These are phyloP conservation scores for Willisornis vidua DNA, from an alignment of 2,113 vertebrate species.

Conservation along the genomic window DNA sequence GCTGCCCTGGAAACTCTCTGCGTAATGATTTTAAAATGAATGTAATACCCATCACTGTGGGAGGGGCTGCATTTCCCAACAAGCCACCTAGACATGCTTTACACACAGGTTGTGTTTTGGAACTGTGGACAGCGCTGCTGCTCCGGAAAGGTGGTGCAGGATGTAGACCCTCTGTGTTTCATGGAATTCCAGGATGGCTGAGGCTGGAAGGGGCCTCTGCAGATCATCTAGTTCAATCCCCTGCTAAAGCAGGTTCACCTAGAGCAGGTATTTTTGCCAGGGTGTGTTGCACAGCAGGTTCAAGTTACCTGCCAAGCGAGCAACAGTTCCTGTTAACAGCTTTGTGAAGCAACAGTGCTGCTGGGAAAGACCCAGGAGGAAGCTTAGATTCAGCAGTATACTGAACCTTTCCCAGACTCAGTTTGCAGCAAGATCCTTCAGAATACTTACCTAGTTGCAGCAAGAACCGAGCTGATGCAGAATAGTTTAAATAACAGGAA, in stretches of 20 bases:
- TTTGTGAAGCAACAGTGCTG: neutral
- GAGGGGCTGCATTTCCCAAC: neutral
- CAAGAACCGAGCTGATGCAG: neutral
- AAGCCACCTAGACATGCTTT: neutral
- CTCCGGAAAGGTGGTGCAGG: neutral
- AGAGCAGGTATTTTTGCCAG: neutral
- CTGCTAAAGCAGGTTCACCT: neutral
- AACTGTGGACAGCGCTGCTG: fast-evolving
- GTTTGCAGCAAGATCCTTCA: neutral
- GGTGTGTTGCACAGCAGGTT: neutral
- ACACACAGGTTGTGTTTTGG: neutral
- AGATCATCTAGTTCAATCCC: neutral
- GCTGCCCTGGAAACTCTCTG: neutral
- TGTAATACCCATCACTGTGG: neutral
- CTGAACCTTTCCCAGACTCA: neutral
- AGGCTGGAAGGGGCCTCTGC: neutral
- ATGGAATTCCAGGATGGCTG: neutral
- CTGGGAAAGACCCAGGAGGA: neutral
- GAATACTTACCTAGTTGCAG: neutral
- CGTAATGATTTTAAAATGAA: neutral
- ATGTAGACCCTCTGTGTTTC: neutral
- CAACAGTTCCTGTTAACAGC: neutral
- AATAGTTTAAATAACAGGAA: neutral
- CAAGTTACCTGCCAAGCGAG: neutral
- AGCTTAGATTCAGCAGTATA: neutral